These are phyloP conservation scores for Heterotis niloticus DNA, from an alignment of 2,113 vertebrate genomes.

Conservation along the genomic window DNA sequence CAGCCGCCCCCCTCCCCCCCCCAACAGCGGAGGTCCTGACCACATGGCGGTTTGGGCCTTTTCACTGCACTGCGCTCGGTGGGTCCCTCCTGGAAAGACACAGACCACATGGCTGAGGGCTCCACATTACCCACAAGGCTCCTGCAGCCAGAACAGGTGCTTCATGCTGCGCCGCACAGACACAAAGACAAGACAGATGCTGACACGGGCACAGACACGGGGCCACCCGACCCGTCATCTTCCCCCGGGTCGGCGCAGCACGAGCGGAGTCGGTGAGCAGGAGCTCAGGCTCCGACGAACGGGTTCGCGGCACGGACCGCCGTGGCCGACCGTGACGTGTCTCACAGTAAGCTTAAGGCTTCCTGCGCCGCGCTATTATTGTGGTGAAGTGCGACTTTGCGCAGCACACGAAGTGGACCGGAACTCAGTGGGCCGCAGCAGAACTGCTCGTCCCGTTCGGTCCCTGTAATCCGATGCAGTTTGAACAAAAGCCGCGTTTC, in stretches of 20 bases:
- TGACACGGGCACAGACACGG: constrained; percentile 49
- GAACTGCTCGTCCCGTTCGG: not conserved
- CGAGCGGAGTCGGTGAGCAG: constrained; percentile 47
- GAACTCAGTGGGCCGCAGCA: too few species aligned
- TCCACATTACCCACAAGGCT: constrained; percentile 49
- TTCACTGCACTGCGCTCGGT: constrained; percentile 47
- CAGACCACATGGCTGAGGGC: constrained; percentile 55
- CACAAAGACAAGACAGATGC: too few species aligned
- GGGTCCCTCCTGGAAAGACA: constrained; percentile 46
- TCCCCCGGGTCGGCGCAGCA: constrained; percentile 32
- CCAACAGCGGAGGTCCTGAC: constrained; percentile 12
- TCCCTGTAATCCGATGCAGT: not conserved
- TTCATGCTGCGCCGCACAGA: constrained; percentile 46
- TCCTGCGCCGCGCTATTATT: too few species aligned
- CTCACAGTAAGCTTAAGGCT: too few species aligned
- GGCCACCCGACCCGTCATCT: constrained; percentile 48
- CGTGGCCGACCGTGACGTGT: too few species aligned
- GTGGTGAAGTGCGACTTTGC: too few species aligned
- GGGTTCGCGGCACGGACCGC: too few species aligned
- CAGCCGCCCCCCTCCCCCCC: constrained; percentile 9
- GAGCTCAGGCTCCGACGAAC: too few species aligned
- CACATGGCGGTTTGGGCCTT: constrained; percentile 40
- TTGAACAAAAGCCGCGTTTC: not conserved
- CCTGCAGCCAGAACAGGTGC: constrained; percentile 61
- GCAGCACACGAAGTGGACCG: too few species aligned